Evolutionary conservation across 1,140 invertebrate genomes (phyloP).

Genomic region (Drosophila watanabei): DNA sequence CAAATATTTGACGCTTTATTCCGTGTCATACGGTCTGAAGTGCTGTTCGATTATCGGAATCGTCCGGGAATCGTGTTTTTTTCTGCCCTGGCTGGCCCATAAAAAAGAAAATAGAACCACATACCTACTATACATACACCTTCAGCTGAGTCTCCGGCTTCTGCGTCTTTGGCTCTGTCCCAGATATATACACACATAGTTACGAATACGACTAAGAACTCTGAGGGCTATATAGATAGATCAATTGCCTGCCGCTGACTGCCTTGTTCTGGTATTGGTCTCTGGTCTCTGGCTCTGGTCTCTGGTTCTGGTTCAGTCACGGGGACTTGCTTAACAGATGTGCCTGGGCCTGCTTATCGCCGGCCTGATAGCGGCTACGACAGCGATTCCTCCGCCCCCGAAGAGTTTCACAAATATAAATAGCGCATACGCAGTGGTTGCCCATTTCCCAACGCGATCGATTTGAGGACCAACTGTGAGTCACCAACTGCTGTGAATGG

Average conservation of each 20-base stretch:
- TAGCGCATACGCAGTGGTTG: slow-evolving; percentile 32
- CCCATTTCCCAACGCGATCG: slow-evolving; percentile 15
- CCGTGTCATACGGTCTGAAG: slow-evolving; percentile 2
- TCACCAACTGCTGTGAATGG: slow-evolving; percentile 12
- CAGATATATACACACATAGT: slow-evolving; percentile 23
- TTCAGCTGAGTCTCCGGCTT: slow-evolving; percentile 20
- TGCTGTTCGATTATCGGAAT: slow-evolving; percentile 28
- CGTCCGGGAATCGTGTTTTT: slow-evolving; percentile 27
- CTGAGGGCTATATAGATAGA: slow-evolving; percentile 55
- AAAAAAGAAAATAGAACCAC: slow-evolving; percentile 14
- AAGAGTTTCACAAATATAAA: slow-evolving; percentile 12
- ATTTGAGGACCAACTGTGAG: slow-evolving; percentile 29
- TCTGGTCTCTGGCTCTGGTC: not conserved
- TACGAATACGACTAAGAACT: slow-evolving; percentile 17
- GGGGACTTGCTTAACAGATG: slow-evolving; percentile 56
- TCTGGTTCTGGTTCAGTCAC: slow-evolving; percentile 24
- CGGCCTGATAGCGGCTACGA: slow-evolving; percentile 29
- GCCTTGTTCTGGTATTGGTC: slow-evolving; percentile 3
- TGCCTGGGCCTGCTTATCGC: slow-evolving; percentile 36
- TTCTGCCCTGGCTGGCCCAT: slow-evolving; percentile 6
- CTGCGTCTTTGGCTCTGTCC: slow-evolving; percentile 35
- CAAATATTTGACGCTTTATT: not conserved
- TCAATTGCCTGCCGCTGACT: slow-evolving; percentile 36
- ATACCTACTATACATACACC: not conserved
- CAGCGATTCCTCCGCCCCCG: not conserved